Base-by-base conservation (phyloP, 1,140 invertebrate genomes). In the Hylyphantes graminicola region DNA sequence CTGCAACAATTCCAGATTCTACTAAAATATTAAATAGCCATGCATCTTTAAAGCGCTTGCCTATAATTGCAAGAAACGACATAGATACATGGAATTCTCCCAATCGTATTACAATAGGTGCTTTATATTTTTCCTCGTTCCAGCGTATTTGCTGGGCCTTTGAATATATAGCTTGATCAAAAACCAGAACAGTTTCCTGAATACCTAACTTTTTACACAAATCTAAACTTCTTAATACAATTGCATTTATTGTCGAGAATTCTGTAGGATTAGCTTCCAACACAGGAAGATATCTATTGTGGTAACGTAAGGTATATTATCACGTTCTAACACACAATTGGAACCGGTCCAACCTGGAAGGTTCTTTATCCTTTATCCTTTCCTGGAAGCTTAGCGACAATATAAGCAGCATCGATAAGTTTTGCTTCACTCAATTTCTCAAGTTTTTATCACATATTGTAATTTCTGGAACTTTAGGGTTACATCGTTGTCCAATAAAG, bases 21-120 rank as follows among this genome's bases (percentile, higher is more conserved):
- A 88, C 74, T n/a, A 79, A 17, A 13, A 87, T 53, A 76, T 87
- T 86, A 55, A 68, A 17, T 12, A 87, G 68, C 15, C 87, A 86
- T 51, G 70, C 84, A 87, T 87, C 87, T 72, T 72, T 4, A 80
- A 86, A 88, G 13, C 59, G 21, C 83, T 87, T 87, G 12, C 87
- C 85, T n/a, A 86, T 77, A n/a, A 86, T 68, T 63, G 81, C 82
- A 13, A 88, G 78, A 13, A 87, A 76, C 54, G 65, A 80, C 54
- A 67, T 70, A 7, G 77, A 78, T 17, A 73, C 86, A 65, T 88
- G 86, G 83, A 87, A 87, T 9, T 80, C 65, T 9, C 87, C 87
- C n/a, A 87, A 35, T 65, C 81, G 79, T 19, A 88, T 59, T 12
- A 86, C 55, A 17, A 87, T 15, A 51, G 65, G 59, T 48, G 61